Conservation (phyloP, 2,113 vertebrate species). For the Charina bottae region DNA sequence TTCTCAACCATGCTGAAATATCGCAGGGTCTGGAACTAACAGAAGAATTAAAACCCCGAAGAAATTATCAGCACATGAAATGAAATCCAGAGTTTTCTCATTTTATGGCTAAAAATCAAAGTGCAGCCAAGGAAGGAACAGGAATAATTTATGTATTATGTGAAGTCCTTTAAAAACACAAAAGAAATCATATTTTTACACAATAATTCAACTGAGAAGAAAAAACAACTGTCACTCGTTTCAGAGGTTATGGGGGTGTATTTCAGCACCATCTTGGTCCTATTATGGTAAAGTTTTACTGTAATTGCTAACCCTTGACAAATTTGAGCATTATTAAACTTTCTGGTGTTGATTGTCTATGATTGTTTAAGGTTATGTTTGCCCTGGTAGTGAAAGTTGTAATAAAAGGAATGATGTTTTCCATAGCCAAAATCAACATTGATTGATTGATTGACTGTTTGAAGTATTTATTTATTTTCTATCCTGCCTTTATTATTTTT, state of each 20-base stretch:
- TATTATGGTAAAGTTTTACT: neutral
- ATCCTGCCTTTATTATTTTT: too few species aligned
- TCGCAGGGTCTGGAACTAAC: too few species aligned
- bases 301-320: neutral
- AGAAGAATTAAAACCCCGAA: neutral
- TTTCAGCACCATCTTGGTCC: too few species aligned
- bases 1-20: neutral
- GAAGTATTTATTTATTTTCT: neutral
- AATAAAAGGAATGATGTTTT: too few species aligned
- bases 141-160: neutral
- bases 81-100: neutral
- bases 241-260: neutral
- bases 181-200: neutral
- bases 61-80: neutral
- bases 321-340: too few species aligned
- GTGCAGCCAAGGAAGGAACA: neutral
- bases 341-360: too few species aligned
- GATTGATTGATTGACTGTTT: neutral
- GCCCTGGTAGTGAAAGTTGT: too few species aligned
- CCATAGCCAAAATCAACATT: too few species aligned
- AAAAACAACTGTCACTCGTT: neutral
- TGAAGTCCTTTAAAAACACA: neutral
- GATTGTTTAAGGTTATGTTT: too few species aligned
- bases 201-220: neutral
- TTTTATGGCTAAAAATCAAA: neutral